Base-by-base conservation (phyloP, 1,140 invertebrate species). In the Hycleus phaleratus region DNA sequence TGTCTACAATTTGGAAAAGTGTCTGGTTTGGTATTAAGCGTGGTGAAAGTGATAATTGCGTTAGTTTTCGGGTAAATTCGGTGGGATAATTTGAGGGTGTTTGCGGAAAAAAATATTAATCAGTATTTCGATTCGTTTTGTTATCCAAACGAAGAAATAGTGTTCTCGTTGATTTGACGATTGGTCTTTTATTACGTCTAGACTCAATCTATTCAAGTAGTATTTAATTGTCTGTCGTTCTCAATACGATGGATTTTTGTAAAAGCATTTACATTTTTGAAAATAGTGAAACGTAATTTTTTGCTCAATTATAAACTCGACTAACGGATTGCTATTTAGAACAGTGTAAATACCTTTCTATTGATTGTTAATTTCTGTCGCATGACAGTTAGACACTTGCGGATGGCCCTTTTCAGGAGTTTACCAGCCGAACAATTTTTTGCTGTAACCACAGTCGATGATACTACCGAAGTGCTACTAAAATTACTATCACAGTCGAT, bases 341-440 rank as follows among this genome's bases (percentile, higher is more conserved):
- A 18, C 18, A 18, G 18, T 18, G 18, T 18, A 18, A 53, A 62
- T 71, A 71, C 69, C 69, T 71, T 71, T 67, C 64, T 70, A 50
- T 71, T 70, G 51, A 68, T 53, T 46, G 64, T 65, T 60, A 71
- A 59, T 60, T 71, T 71, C 61, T 66, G 68, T 63, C 68, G 54
- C 67, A 69, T 68, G 48, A 63, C 65, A 63, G 52, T 52, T 42
- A 71, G 55, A 62, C 68, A 71, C 67, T 71, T 71, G 63, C 67
- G 66, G 47, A 70, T 61, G 32, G 66, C 65, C 55, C 66, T 66
- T 56, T 68, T 69, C 45, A 67, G 49, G 38, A 68, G 42, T 53
- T 62, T 59, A 44, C 40, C 46, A 9, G 56, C 25, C 12, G 38
- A 55, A 32, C 44, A 59, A 51, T 42, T 46, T 59, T 44, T 38